Conservation (phyloP, 1,140 invertebrate genomes). For the Dolichoris vasculosae region DNA sequence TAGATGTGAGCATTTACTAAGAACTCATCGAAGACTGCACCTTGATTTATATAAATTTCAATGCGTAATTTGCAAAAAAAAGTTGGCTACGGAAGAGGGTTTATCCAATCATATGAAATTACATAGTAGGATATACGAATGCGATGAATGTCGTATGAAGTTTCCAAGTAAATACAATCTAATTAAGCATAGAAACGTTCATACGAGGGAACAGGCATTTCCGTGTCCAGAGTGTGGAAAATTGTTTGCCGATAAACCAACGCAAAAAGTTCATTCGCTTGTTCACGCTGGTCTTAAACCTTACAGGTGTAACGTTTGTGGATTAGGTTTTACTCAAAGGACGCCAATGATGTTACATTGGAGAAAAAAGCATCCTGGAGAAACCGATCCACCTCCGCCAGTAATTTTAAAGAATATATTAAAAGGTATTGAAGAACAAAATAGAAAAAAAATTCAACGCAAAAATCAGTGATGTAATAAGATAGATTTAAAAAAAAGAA, state of each 20-base stretch:
- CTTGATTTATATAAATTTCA: slow-evolving; percentile 65
- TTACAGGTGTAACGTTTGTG: slow-evolving; percentile 71
- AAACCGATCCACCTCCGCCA: slow-evolving; percentile 48
- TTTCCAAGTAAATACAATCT: slow-evolving; percentile 68
- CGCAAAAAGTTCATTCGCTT: slow-evolving; percentile 54
- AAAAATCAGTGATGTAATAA: not conserved
- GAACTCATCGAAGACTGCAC: slow-evolving; percentile 68
- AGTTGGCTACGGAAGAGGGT: slow-evolving; percentile 72
- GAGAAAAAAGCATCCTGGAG: slow-evolving; percentile 68
- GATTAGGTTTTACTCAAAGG: slow-evolving; percentile 64
- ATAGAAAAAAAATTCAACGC: not conserved
- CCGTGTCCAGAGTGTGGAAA: slow-evolving; percentile 72
- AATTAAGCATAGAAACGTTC: slow-evolving; percentile 63
- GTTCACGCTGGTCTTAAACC: slow-evolving; percentile 70
- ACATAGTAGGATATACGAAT: slow-evolving; percentile 76
- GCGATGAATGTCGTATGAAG: slow-evolving; percentile 83
- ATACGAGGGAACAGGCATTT: slow-evolving; percentile 71
- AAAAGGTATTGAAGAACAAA: slow-evolving; percentile 18
- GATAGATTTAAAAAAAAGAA: not conserved
- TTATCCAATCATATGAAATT: slow-evolving; percentile 72
- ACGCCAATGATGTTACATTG: slow-evolving; percentile 61
- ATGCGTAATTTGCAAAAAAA: slow-evolving; percentile 69
- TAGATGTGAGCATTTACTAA: slow-evolving; percentile 65
- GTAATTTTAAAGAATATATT: slow-evolving; percentile 53
- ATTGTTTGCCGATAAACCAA: slow-evolving; percentile 60